Evolutionary conservation across 2,888 invertebrate genomes (phyloP).

Genomic region (Xestobium rufovillosum): DNA sequence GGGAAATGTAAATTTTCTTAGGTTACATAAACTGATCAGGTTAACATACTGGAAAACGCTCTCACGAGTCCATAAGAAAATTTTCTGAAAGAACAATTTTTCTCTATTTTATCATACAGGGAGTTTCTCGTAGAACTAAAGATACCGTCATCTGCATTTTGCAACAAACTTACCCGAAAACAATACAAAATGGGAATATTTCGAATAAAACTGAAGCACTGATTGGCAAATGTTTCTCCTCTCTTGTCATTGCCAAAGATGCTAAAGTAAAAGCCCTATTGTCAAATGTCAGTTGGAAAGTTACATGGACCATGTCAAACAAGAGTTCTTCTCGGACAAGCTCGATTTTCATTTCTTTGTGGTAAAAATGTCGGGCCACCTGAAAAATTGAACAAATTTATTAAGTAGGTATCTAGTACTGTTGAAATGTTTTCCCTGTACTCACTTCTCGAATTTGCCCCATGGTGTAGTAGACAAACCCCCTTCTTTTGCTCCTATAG

Average conservation of each 20-base stretch:
- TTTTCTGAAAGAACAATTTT: too few species aligned
- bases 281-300: conserved; percentile 90
- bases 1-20: too few species aligned
- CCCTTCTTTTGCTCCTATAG: conserved; percentile 85
- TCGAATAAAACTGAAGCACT: conserved; percentile 87
- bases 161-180: conserved; percentile 90
- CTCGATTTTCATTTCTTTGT: conserved; percentile 90
- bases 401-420: too few species aligned
- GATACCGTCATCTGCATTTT: too few species aligned
- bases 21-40: too few species aligned
- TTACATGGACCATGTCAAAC: conserved; percentile 88
- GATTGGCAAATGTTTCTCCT: conserved; percentile 83
- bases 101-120: too few species aligned
- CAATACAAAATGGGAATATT: conserved; percentile 96
- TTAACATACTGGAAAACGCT: too few species aligned
- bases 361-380: conserved; percentile 90
- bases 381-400: conserved; percentile 33
- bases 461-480: conserved; percentile 95
- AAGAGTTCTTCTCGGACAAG: conserved; percentile 78
- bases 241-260: conserved; percentile 75
- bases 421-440: neutral
- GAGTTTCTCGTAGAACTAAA: too few species aligned
- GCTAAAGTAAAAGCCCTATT: conserved; percentile 84
- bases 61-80: too few species aligned
- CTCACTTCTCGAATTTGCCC: conserved; percentile 83